A percentile compares a stretch with the other conserved stretches of the same genome.
Conservation (phyloP, 2,797 vertebrate genomes). For the Diceros bicornis region DNA sequence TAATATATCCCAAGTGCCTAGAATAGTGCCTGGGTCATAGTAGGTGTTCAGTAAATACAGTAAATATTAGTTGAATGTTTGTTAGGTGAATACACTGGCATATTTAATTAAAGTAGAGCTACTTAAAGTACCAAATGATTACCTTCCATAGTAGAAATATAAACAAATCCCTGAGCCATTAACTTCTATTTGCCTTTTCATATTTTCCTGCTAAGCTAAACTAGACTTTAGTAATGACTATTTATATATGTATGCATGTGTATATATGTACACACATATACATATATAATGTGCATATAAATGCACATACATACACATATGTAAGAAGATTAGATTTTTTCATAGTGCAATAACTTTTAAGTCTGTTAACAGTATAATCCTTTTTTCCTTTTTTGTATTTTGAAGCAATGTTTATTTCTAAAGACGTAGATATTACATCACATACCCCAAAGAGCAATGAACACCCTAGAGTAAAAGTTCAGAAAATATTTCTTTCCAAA, state of each 20-base stretch:
- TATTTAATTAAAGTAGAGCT: constrained; percentile 46
- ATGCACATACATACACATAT: background rate
- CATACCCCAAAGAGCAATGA: constrained; percentile 65
- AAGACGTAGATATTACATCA: constrained; percentile 66
- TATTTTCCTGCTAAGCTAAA: constrained; percentile 48
- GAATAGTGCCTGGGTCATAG: background rate
- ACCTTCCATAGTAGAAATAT: background rate
- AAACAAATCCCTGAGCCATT: constrained; percentile 29
- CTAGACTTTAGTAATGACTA: background rate
- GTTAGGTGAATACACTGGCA: constrained; percentile 30
- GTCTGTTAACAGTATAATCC: constrained; percentile 40
- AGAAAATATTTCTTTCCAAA: constrained; percentile 73
- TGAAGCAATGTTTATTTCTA: constrained; percentile 78
- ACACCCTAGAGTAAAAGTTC: constrained; percentile 64
- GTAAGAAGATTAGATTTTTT: constrained; percentile 30
- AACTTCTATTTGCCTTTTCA: constrained; percentile 43
- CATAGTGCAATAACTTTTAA: constrained; percentile 19
- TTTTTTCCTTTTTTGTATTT: constrained; percentile 61
- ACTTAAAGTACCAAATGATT: constrained; percentile 54
- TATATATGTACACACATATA: background rate
- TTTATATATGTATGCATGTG: background rate
- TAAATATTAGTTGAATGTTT: background rate
- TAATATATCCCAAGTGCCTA: background rate
- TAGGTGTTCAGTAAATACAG: background rate
- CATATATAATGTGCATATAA: constrained; percentile 2